phyloP scores from a whole-genome alignment of 2,888 invertebrate species.

The Teinopalpus imperialis region DNA sequence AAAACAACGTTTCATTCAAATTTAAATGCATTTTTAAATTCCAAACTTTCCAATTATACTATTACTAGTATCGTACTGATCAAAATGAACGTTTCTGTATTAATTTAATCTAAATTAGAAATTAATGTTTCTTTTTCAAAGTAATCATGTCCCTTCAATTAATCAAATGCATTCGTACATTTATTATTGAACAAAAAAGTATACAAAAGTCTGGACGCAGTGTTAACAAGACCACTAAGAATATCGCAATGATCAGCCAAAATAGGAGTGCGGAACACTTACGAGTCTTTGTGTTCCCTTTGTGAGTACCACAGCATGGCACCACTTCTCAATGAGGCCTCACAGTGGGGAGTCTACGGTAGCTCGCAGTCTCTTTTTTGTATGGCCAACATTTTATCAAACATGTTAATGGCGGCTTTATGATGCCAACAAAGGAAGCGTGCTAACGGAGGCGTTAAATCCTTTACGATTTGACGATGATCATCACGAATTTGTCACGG shows the following conservation, averaged over 20 bases:
- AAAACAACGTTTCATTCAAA: too few relatives aligned
- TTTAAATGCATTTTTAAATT: too few relatives aligned
- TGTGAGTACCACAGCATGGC: constrained; percentile 66
- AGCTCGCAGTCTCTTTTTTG: constrained; percentile 74
- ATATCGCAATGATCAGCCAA: constrained; percentile 48
- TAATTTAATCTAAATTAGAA: too few relatives aligned
- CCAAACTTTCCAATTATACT: too few relatives aligned
- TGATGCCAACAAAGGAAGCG: constrained; percentile 77
- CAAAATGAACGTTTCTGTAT: too few relatives aligned
- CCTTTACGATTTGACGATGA: constrained; percentile 79
- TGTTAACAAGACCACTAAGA: constrained; percentile 49
- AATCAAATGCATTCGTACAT: constrained; percentile 6
- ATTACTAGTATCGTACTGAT: too few relatives aligned
- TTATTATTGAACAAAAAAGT: constrained; percentile 31
- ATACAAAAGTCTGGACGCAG: constrained; percentile 36
- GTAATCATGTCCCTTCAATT: constrained; percentile 13
- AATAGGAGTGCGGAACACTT: constrained; percentile 54
- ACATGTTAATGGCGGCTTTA: constrained; percentile 81
- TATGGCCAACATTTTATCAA: constrained; percentile 76
- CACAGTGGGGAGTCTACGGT: constrained; percentile 73
- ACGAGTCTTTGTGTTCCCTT: constrained; percentile 46
- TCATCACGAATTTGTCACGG: constrained; percentile 75
- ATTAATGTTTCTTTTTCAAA: too few relatives aligned
- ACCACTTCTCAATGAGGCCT: constrained; percentile 61
- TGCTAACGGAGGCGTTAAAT: constrained; percentile 82